phyloP scores from a whole-genome alignment of 2,113 vertebrate genomes.

The Coturnix japonica region DNA sequence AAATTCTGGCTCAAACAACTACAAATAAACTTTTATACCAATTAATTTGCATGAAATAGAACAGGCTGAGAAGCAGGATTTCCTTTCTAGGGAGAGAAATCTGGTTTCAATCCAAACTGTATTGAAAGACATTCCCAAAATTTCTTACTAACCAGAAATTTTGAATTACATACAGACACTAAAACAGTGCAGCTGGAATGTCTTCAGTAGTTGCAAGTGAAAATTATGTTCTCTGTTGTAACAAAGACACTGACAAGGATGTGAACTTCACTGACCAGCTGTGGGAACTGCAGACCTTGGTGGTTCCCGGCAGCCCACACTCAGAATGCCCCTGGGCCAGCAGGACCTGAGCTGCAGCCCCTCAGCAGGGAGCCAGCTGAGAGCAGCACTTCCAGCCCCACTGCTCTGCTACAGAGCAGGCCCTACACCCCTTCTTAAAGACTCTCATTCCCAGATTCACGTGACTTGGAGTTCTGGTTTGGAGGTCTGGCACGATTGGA shows the following conservation, averaged over 20 bases:
- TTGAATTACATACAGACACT: neutral
- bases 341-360: neutral
- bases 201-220: neutral
- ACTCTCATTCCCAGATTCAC: neutral
- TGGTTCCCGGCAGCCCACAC: conserved; percentile 24
- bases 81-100: conserved; percentile 4
- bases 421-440: neutral
- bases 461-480: conserved; percentile 6
- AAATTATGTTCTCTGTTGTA: conserved; percentile 4
- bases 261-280: conserved; percentile 28
- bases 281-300: conserved; percentile 51
- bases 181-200: neutral
- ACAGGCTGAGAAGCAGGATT: conserved; percentile 10
- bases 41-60: conserved; percentile 34
- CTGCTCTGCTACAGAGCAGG: neutral
- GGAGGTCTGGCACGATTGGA: conserved; percentile 4
- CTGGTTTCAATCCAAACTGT: conserved; percentile 31
- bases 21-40: conserved; percentile 10
- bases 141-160: neutral
- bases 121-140: neutral
- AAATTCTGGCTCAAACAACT: conserved; percentile 19
- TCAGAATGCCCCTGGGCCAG: neutral
- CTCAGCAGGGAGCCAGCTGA: neutral
- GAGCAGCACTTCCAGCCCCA: neutral
- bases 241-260: conserved; percentile 38